Conservation (phyloP, 2,113 vertebrate species). For the Piaya cayana region DNA sequence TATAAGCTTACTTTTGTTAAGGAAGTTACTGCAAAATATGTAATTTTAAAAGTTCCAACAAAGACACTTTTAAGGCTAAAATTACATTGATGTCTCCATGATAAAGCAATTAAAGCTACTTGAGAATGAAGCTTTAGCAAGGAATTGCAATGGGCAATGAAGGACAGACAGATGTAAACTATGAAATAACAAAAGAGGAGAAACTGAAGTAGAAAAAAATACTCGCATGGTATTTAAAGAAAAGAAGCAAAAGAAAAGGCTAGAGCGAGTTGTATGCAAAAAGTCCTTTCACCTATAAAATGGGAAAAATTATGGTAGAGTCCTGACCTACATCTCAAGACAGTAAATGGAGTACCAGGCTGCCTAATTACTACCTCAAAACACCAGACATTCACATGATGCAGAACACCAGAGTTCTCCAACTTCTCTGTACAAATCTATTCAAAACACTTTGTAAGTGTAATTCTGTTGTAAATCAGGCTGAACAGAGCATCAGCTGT, state of each 20-base stretch:
- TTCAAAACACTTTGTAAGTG: background rate
- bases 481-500: slow-evolving; percentile 6
- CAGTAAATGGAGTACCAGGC: background rate
- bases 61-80: background rate
- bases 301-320: accelerated
- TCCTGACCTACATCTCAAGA: background rate
- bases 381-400: background rate
- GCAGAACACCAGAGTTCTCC: background rate
- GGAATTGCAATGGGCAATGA: background rate
- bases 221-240: background rate
- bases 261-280: background rate
- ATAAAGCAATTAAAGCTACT: background rate
- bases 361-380: background rate
- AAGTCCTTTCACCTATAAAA: background rate
- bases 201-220: background rate
- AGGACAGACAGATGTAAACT: background rate
- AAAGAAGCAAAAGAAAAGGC: background rate
- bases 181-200: background rate
- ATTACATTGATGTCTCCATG: background rate
- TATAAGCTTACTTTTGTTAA: background rate
- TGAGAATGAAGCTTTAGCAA: background rate
- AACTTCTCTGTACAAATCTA: background rate
- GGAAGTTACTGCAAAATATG: background rate
- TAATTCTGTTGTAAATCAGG: background rate
- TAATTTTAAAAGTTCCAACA: background rate